Evolutionary conservation across 2,113 vertebrate species (phyloP).

Genomic region (Trematomus loennbergii): DNA sequence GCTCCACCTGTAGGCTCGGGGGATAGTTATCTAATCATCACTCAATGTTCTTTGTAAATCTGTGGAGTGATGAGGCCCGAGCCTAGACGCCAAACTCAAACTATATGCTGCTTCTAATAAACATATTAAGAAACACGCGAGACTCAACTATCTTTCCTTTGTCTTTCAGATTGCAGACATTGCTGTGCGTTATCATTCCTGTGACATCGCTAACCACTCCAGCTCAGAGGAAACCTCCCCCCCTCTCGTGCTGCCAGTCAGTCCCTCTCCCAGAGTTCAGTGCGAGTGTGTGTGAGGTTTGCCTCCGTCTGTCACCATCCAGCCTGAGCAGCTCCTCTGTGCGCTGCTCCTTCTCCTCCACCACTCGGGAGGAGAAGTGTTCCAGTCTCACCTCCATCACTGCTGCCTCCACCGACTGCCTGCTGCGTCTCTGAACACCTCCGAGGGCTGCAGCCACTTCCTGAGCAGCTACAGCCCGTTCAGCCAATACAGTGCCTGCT

Average conservation of each 20-base stretch:
- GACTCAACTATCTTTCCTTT: background rate
- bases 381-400: constrained; percentile 87
- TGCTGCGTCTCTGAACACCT: constrained; percentile 60
- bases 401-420: constrained; percentile 80
- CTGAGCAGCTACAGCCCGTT: constrained; percentile 89
- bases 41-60: no score
- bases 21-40: no score
- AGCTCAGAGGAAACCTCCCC: constrained; percentile 9
- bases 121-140: no score
- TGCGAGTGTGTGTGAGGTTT: constrained; percentile 90
- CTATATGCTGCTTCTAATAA: no score
- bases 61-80: no score
- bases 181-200: constrained; percentile 92
- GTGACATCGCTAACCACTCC: constrained; percentile 59
- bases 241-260: constrained; percentile 88
- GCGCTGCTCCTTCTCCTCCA: constrained; percentile 75
- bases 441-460: constrained; percentile 86
- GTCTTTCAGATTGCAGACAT: constrained; percentile 89
- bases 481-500: constrained; percentile 92
- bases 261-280: constrained; percentile 84
- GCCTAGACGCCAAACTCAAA: no score
- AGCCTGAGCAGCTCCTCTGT: constrained; percentile 62
- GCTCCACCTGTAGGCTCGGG: no score
- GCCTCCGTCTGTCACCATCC: constrained; percentile 80
- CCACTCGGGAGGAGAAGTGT: constrained; percentile 80